Evolutionary conservation across 2,888 invertebrate genomes (phyloP).

Genomic region (Drosophila aldrichi): DNA sequence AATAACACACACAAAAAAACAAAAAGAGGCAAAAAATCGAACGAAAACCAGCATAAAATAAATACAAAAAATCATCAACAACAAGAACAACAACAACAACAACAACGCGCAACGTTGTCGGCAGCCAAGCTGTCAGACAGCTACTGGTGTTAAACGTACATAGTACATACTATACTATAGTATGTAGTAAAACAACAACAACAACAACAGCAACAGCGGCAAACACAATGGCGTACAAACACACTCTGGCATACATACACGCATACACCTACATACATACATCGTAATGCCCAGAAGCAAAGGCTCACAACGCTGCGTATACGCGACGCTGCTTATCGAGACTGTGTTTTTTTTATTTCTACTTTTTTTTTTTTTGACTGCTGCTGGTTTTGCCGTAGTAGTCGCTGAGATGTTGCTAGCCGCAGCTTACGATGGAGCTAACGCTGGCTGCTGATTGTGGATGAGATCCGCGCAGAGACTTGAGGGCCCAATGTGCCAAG

Average conservation of each 20-base stretch:
- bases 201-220: slow-evolving; percentile 37
- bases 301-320: slow-evolving; percentile 68
- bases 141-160: slow-evolving; percentile 80
- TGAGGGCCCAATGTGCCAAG: slow-evolving; percentile 24
- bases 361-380: slow-evolving; percentile 2
- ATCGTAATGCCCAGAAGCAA: slow-evolving; percentile 24
- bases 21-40: slow-evolving; percentile 41
- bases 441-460: slow-evolving; percentile 44
- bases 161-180: slow-evolving; percentile 49
- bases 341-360: neutral
- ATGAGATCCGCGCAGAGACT: slow-evolving; percentile 33
- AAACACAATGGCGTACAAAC: slow-evolving; percentile 34
- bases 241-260: slow-evolving; percentile 2
- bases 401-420: slow-evolving; percentile 30
- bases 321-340: slow-evolving; percentile 67
- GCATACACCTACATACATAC: slow-evolving; percentile 11
- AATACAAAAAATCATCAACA: slow-evolving; percentile 27
- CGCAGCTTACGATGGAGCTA: slow-evolving; percentile 48
- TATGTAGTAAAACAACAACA: slow-evolving; percentile 66
- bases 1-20: slow-evolving; percentile 21
- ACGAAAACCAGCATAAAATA: slow-evolving; percentile 74
- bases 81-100: slow-evolving; percentile 39
- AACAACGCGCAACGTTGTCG: slow-evolving; percentile 58
- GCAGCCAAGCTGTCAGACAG: slow-evolving; percentile 81
- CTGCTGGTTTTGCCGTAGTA: slow-evolving; percentile 11